A percentile compares a stretch with the other conserved stretches of the same genome.
phyloP scores from a whole-genome alignment of 2,888 invertebrate species.

The Synanthedon tipuliformis region DNA sequence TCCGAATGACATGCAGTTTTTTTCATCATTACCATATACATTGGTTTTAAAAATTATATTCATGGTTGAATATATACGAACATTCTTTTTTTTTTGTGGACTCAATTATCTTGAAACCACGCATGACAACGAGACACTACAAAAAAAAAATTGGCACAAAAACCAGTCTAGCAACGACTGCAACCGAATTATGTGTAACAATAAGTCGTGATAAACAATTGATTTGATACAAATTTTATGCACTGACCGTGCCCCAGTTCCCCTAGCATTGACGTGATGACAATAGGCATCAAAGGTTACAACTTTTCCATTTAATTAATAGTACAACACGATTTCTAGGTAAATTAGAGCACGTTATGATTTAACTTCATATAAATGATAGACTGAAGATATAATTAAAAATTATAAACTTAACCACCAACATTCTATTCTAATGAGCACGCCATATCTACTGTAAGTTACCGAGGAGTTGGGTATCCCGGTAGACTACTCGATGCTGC shows the following conservation, averaged over 20 bases:
- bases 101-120: background rate
- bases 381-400: too few relatives aligned
- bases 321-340: slow-evolving; percentile 4
- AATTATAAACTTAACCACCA: too few relatives aligned
- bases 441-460: too few relatives aligned
- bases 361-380: too few relatives aligned
- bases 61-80: too few relatives aligned
- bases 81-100: too few relatives aligned
- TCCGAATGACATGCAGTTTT: too few relatives aligned
- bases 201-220: background rate
- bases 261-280: slow-evolving; percentile 1
- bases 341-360: background rate
- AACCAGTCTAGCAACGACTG: background rate
- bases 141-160: slow-evolving; percentile 5
- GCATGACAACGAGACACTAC: background rate
- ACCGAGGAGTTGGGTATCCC: too few relatives aligned
- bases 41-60: too few relatives aligned
- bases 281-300: slow-evolving; percentile 8
- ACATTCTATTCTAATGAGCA: too few relatives aligned
- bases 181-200: background rate
- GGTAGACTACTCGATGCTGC: too few relatives aligned
- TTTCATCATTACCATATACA: too few relatives aligned
- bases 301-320: slow-evolving; percentile 2
- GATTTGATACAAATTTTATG: slow-evolving; percentile 4
- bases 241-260: slow-evolving; percentile 11